Evolutionary conservation across 2,888 invertebrate species (phyloP).

Genomic region (Andrena hattorfiana): DNA sequence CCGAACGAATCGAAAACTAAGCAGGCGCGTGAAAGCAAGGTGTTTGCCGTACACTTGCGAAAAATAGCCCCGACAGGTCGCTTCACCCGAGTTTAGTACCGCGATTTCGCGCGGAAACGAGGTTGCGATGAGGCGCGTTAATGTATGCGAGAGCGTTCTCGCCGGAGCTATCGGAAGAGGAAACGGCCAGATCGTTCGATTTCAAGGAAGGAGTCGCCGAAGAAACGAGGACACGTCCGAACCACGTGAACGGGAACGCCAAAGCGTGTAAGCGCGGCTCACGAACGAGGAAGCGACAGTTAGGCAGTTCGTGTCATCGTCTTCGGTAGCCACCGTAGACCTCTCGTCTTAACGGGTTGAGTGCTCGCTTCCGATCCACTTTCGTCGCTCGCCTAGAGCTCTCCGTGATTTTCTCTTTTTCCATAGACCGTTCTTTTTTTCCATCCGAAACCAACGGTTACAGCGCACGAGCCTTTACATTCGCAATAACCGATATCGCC

Average conservation of each 20-base stretch:
- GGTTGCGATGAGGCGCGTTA: slow-evolving; percentile 41
- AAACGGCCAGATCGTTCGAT: slow-evolving; percentile 59
- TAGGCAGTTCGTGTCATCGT: slow-evolving; percentile 47
- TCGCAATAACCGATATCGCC: neutral
- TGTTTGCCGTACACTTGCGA: no score
- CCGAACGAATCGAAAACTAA: no score
- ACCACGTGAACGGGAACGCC: slow-evolving; percentile 63
- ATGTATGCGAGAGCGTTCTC: slow-evolving; percentile 54
- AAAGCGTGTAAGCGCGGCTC: slow-evolving; percentile 46
- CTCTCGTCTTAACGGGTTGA: slow-evolving; percentile 49
- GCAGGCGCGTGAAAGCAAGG: no score
- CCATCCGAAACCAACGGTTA: neutral
- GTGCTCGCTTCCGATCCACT: slow-evolving; percentile 67
- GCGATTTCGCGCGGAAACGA: slow-evolving; percentile 36
- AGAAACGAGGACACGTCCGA: slow-evolving; percentile 66
- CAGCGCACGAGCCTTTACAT: neutral
- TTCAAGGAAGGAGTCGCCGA: slow-evolving; percentile 46
- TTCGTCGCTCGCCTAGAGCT: slow-evolving; percentile 41
- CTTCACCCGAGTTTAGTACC: neutral
- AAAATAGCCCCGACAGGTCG: neutral
- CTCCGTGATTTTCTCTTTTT: slow-evolving; percentile 35
- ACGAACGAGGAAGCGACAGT: slow-evolving; percentile 62
- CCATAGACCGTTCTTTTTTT: no score
- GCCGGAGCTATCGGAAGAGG: slow-evolving; percentile 56
- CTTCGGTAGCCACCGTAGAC: slow-evolving; percentile 36